Percentiles rank a stretch among this genome's conserved stretches.
Evolutionary conservation across 1,140 invertebrate genomes (phyloP).

Genomic region (Drosophila erecta): DNA sequence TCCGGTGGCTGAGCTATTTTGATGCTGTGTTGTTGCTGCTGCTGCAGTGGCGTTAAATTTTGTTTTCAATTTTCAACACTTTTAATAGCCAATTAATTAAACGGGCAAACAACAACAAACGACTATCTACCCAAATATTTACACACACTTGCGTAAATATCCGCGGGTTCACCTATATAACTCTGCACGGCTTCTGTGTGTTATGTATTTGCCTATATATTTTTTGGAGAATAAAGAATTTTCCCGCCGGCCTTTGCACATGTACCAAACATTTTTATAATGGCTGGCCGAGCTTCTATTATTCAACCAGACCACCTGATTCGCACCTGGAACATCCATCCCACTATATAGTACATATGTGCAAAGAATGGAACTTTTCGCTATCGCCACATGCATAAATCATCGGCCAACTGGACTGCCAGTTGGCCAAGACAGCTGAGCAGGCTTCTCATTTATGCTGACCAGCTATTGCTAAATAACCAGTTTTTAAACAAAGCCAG

Average conservation of each 20-base stretch:
- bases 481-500: constrained; percentile 65
- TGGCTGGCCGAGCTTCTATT: constrained; percentile 52
- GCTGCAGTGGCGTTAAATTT: constrained; percentile 55
- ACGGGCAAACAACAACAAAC: constrained; percentile 62
- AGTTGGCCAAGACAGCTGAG: constrained; percentile 1
- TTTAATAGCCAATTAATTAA: constrained; percentile 82
- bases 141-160: constrained; percentile 15
- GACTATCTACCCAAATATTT: constrained; percentile 35
- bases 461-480: constrained; percentile 63
- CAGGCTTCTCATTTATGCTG: constrained; percentile 55
- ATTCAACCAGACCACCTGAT: constrained; percentile 34
- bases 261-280: constrained; percentile 66
- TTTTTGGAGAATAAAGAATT: constrained; percentile 22
- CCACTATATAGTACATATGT: not conserved
- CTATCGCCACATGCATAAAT: constrained; percentile 59
- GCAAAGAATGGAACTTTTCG: constrained; percentile 42
- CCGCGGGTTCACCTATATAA: constrained; percentile 6
- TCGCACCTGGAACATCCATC: not conserved
- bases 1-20: constrained; percentile 45
- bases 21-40: constrained; percentile 13
- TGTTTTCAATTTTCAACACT: constrained; percentile 81
- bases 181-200: not conserved
- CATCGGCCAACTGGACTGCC: constrained; percentile 29
- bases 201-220: constrained; percentile 2
- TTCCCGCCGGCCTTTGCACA: constrained; percentile 23